A percentile compares a stretch with the other conserved stretches of the same genome.
phyloP scores from a whole-genome alignment of 1,140 invertebrate species.

The Lordiphosa collinella region DNA sequence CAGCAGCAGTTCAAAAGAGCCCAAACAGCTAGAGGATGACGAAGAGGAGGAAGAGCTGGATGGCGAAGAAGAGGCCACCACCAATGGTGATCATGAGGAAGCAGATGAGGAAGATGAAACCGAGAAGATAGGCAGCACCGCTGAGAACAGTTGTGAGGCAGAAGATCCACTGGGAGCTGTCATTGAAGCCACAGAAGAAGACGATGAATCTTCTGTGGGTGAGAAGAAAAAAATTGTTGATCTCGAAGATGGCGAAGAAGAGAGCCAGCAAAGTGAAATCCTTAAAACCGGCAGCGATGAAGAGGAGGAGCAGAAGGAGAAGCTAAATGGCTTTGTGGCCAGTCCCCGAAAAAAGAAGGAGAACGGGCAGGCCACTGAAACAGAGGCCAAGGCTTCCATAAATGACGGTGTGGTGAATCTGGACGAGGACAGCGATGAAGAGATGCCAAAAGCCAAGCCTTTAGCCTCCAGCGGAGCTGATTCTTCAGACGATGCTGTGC shows the following conservation, averaged over 20 bases:
- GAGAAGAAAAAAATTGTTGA: conserved; percentile 31
- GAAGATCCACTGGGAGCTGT: conserved; percentile 61
- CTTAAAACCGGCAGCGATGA: conserved; percentile 38
- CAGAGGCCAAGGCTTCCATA: conserved; percentile 30
- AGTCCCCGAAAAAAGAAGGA: conserved; percentile 41
- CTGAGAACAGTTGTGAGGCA: conserved; percentile 65
- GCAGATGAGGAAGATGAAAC: conserved; percentile 47
- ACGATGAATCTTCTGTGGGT: conserved; percentile 26
- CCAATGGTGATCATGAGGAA: conserved; percentile 61
- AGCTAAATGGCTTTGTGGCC: conserved; percentile 42
- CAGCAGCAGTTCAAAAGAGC: conserved; percentile 50
- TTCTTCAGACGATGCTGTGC: conserved; percentile 70
- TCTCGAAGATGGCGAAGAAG: conserved; percentile 34
- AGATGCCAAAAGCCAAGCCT: conserved; percentile 36
- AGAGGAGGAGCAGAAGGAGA: conserved; percentile 29
- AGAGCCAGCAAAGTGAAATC: conserved; percentile 44
- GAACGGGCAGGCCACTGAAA: conserved; percentile 52
- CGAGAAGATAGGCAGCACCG: conserved; percentile 69
- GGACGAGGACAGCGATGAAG: conserved; percentile 74
- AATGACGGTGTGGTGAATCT: conserved; percentile 47
- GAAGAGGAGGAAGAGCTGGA: conserved; percentile 40
- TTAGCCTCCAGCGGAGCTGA: conserved; percentile 30
- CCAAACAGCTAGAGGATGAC: conserved; percentile 29
- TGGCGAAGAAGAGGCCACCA: conserved; percentile 62
- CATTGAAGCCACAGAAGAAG: conserved; percentile 15